Conservation (phyloP, 2,888 invertebrate genomes). For the Ornithoptera priamus region DNA sequence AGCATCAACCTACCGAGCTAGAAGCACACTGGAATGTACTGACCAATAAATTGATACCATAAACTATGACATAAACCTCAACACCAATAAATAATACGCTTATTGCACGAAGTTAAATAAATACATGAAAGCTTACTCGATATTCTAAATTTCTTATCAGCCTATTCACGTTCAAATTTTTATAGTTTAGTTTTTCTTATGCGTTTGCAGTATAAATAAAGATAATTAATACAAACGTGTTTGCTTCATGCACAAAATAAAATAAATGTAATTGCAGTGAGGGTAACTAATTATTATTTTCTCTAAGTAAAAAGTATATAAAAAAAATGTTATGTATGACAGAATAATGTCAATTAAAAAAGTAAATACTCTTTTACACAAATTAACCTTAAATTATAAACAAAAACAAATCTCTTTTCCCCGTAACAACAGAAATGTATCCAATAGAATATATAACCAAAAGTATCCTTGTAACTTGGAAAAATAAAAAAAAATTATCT, state of each 20-base stretch:
- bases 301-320: too few relatives aligned
- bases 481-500: too few relatives aligned
- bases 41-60: not conserved
- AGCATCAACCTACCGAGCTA: conserved; percentile 54
- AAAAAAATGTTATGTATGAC: not conserved
- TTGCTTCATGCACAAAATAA: not conserved
- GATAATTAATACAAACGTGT: not conserved
- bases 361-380: not conserved
- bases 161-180: not conserved
- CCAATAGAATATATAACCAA: too few relatives aligned
- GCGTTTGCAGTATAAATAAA: too few relatives aligned
- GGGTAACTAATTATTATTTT: not conserved
- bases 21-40: conserved; percentile 61
- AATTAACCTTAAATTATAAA: not conserved
- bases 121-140: not conserved
- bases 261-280: not conserved
- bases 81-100: not conserved
- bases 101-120: not conserved
- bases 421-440: not conserved
- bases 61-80: not conserved
- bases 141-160: not conserved
- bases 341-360: not conserved
- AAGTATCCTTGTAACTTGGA: too few relatives aligned
- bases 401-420: not conserved
- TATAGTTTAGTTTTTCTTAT: too few relatives aligned